Percentiles rank a stretch among this genome's conserved stretches.
These are phyloP conservation scores for Atractosteus spatula DNA, from an alignment of 2,113 vertebrate genomes.

Conservation along the genomic window DNA sequence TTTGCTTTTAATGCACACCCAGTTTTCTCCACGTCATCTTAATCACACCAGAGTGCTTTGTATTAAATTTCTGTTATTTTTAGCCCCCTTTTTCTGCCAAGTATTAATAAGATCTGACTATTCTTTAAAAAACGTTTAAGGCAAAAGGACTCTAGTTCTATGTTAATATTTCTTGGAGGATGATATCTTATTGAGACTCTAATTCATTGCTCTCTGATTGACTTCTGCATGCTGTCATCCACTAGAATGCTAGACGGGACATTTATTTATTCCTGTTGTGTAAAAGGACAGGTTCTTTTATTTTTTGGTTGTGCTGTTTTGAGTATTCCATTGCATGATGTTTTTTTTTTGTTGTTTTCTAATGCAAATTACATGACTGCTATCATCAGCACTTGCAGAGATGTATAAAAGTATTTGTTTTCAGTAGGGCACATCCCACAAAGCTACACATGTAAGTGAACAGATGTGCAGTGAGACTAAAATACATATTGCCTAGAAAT, in stretches of 20 bases:
- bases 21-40: not conserved
- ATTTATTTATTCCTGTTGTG: slow-evolving; percentile 30
- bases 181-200: slow-evolving; percentile 52
- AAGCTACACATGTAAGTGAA: no score
- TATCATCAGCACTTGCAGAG: no score
- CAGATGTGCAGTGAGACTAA: no score
- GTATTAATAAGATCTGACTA: no score
- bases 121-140: slow-evolving; percentile 17
- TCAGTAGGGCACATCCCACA: no score
- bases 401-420: no score
- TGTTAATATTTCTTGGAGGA: slow-evolving; percentile 70
- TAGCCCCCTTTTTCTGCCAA: slow-evolving; percentile 51
- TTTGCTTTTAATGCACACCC: not conserved
- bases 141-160: slow-evolving; percentile 54
- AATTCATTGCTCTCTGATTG: slow-evolving; percentile 47
- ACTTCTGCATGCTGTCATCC: slow-evolving; percentile 41
- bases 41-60: not conserved
- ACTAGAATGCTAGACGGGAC: slow-evolving; percentile 53
- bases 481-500: no score
- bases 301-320: slow-evolving; percentile 16
- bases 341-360: not conserved
- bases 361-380: not conserved
- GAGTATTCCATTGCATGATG: not conserved
- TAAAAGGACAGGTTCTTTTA: slow-evolving; percentile 40
- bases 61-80: slow-evolving; percentile 37